phyloP scores from a whole-genome alignment of 1,140 invertebrate genomes.

The Saccostrea glomerata region DNA sequence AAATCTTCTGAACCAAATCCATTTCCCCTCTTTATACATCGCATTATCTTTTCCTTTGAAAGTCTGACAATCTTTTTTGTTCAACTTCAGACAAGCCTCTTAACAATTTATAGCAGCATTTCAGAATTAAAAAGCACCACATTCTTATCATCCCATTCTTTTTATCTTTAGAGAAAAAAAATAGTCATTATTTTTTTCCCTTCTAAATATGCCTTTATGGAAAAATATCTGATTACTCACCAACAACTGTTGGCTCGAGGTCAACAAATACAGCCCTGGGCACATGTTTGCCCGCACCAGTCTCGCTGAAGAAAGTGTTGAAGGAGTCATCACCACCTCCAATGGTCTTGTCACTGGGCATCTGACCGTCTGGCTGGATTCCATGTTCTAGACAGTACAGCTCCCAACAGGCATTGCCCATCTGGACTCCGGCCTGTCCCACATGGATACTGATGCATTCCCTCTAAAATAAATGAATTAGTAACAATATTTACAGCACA shows the following conservation, averaged over 20 bases:
- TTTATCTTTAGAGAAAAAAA: no score
- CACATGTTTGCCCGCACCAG: conserved; percentile 86
- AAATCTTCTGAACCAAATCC: no score
- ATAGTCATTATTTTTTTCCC: no score
- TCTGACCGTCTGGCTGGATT: conserved; percentile 90
- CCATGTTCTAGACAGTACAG: conserved; percentile 94
- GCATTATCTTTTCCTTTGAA: no score
- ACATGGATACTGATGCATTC: conserved; percentile 93
- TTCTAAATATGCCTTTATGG: no score
- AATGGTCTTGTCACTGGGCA: conserved; percentile 73
- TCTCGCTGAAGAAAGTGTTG: conserved; percentile 94
- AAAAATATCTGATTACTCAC: conserved; percentile 66
- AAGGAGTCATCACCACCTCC: conserved; percentile 89
- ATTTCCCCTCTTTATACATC: no score
- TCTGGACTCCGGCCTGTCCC: conserved; percentile 93
- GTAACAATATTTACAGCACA: no score
- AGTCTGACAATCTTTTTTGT: no score
- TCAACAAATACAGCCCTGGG: conserved; percentile 85
- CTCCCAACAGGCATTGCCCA: conserved; percentile 90
- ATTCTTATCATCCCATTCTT: no score
- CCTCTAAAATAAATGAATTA: conserved; percentile 70
- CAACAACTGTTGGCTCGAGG: conserved; percentile 82
- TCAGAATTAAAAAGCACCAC: no score
- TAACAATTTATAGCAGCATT: no score
- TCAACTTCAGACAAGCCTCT: no score